These are phyloP conservation scores for Caenorhabditis doughertyi DNA, from an alignment of 2,888 invertebrate species.

Conservation along the genomic window DNA sequence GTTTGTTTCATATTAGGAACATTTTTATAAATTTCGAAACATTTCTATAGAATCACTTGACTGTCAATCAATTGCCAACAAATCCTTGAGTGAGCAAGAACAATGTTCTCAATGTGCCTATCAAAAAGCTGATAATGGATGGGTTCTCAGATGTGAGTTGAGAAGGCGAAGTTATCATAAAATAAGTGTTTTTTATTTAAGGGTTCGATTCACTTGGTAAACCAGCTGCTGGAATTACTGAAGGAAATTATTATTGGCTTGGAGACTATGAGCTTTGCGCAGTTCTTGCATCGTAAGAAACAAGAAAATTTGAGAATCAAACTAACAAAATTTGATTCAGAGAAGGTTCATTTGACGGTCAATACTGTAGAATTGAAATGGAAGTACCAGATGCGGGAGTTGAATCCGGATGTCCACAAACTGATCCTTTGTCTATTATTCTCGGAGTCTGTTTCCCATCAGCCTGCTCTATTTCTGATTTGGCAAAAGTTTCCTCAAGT, in stretches of 20 bases:
- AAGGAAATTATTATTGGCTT: conserved; percentile 83
- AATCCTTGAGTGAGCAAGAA: conserved; percentile 46
- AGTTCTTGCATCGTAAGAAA: conserved; percentile 66
- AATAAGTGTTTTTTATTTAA: neutral
- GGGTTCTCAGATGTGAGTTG: conserved; percentile 76
- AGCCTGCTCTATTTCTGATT: conserved; percentile 71
- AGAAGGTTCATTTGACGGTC: conserved; percentile 74
- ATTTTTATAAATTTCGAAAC: neutral
- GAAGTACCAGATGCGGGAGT: conserved; percentile 74
- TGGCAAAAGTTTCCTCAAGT: conserved; percentile 50
- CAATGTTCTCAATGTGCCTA: conserved; percentile 75
- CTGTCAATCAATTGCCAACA: conserved; percentile 42
- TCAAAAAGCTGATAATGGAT: conserved; percentile 71
- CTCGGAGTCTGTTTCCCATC: conserved; percentile 81
- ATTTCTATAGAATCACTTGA: neutral
- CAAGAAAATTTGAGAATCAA: neutral
- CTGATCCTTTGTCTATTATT: conserved; percentile 78
- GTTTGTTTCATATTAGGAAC: conserved; percentile 1
- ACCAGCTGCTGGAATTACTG: conserved; percentile 82
- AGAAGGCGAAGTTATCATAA: neutral
- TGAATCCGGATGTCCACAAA: conserved; percentile 75
- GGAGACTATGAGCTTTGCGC: conserved; percentile 83
- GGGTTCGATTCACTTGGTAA: conserved; percentile 82
- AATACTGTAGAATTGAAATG: conserved; percentile 80
- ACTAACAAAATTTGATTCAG: conserved; percentile 52